These are phyloP conservation scores for Natrix natrix DNA, from an alignment of 2,797 vertebrate species.

Conservation along the genomic window DNA sequence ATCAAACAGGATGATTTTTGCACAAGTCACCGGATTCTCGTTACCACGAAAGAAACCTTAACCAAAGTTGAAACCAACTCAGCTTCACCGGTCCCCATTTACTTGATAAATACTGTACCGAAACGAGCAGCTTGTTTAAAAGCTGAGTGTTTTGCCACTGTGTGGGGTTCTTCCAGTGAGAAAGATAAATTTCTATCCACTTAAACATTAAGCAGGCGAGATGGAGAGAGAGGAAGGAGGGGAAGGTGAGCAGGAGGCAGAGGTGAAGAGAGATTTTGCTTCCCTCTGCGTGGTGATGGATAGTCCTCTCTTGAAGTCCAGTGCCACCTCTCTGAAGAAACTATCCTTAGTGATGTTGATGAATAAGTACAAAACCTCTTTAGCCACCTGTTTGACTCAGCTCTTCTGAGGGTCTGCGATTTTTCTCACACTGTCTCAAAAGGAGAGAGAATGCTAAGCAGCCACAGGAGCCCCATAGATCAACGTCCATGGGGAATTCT, in stretches of 20 bases:
- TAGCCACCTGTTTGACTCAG: constrained; percentile 35
- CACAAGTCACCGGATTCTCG: neutral
- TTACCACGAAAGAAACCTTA: neutral
- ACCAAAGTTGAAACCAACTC: neutral
- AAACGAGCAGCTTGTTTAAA: constrained; percentile 36
- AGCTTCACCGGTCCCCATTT: neutral
- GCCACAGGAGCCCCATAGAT: neutral
- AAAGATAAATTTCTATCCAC: constrained; percentile 63
- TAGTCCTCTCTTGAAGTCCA: constrained; percentile 50
- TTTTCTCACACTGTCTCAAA: neutral
- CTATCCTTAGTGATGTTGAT: constrained; percentile 55
- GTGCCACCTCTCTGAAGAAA: constrained; percentile 46
- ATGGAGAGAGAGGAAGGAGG: constrained; percentile 11
- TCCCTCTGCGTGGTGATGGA: constrained; percentile 49
- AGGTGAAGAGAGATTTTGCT: constrained; percentile 47
- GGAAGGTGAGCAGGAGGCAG: neutral
- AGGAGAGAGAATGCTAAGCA: neutral
- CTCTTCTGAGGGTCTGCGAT: neutral
- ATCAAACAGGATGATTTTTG: neutral
- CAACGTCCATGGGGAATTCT: neutral
- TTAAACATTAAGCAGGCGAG: constrained; percentile 56
- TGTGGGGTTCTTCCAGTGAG: constrained; percentile 47
- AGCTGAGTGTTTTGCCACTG: neutral
- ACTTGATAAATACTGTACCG: constrained; percentile 48
- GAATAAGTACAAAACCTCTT: constrained; percentile 59